Evolutionary conservation across 2,113 vertebrate genomes (phyloP), one percentile per base, ranked within the genome.

Genomic region (Dromaius novaehollandiae): DNA sequence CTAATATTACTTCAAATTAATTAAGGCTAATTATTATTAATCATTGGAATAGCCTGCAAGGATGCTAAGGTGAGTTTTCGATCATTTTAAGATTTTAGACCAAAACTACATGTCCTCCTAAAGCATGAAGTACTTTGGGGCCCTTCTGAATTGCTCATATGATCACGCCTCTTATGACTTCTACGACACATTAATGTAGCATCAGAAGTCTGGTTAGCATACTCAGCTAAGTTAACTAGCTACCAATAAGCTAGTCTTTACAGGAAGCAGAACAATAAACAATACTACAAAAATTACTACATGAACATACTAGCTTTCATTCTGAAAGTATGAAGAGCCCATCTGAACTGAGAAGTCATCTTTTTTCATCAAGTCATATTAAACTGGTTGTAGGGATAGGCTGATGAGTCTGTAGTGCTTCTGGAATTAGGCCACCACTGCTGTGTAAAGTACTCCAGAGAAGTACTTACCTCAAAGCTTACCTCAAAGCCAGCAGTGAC

Each of bases 381-480:
- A 95, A 95, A 90, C 24, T 81, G 83, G 88, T 86, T 92, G 68
- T 40, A 70, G 80, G 58, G 50, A 88, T 4, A 0, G 53, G 34
- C 76, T 97, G 82, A 93, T 90, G 90, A 94, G 48, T 83, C 71
- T 70, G 15, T 48, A 25, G 13, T 50, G 24, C 48, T 53, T 73
- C 25, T 93, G 63, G 64, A 65, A 95, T 78, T 93, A 95, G 44
- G 60, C 90, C 95, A 88, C 83, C 2, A 1, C 30, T 90, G 77
- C 88, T 93, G 86, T 92, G 83, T 94, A 92, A 82, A 80, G 75
- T 48, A 80, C 79, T 80, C 51, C 38, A 93, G 87, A 93, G 89
- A 48, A 94, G 91, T 87, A 44, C 83, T n/a, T n/a, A n/a, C n/a
- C n/a, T n/a, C n/a, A n/a, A n/a, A 78, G 89, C 87, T 92, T 93